A percentile compares a stretch with the other conserved stretches of the same genome.
Conservation (phyloP, 2,113 vertebrate genomes). For the Melanerpes formicivorus region DNA sequence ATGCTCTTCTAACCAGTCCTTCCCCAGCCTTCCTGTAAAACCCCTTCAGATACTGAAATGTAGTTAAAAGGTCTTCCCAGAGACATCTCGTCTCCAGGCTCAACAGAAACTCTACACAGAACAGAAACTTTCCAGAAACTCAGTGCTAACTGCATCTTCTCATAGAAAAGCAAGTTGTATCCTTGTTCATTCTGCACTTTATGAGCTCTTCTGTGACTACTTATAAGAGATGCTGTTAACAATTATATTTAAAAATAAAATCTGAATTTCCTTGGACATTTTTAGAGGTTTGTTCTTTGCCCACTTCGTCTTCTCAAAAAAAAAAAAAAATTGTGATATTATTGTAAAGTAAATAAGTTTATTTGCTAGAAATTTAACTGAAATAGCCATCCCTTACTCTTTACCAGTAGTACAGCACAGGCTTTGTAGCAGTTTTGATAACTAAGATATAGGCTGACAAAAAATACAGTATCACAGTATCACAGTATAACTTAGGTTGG, state of each 20-base stretch:
- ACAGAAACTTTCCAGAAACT: neutral
- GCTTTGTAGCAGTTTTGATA: neutral
- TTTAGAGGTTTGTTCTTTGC: neutral
- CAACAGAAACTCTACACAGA: too few species aligned
- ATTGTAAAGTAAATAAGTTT: neutral
- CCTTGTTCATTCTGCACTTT: neutral
- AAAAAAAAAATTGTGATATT: neutral
- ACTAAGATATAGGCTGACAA: neutral
- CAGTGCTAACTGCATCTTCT: neutral
- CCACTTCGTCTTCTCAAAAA: neutral
- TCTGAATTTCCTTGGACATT: neutral
- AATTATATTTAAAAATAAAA: neutral
- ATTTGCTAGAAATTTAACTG: neutral
- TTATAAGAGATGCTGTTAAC: neutral
- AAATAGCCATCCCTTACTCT: neutral
- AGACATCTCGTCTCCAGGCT: too few species aligned
- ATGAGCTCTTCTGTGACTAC: neutral
- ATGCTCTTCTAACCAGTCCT: too few species aligned
- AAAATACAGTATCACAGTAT: neutral
- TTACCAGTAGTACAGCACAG: neutral
- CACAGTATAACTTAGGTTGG: too few species aligned
- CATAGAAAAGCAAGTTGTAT: neutral
- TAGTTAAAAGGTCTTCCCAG: too few species aligned
- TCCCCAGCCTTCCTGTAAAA: too few species aligned
- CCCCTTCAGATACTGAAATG: too few species aligned